Conservation (phyloP, 1,140 invertebrate species). For the Trachymyrmex septentrionalis region DNA sequence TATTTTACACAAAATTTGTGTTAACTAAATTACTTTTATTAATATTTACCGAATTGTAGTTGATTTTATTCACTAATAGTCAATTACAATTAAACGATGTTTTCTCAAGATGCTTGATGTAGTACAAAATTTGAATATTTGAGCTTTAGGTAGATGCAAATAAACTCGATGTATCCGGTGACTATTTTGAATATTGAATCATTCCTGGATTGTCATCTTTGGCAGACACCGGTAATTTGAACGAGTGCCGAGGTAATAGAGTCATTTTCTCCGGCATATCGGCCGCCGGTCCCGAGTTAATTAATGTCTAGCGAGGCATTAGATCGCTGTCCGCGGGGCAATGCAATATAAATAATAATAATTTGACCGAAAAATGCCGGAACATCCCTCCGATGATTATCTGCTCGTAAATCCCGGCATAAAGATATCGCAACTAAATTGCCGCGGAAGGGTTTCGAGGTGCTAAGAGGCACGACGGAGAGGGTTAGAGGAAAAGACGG, state of each 20-base stretch:
- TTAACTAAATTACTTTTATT: background rate
- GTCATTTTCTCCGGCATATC: constrained; percentile 81
- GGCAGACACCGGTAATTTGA: constrained; percentile 5
- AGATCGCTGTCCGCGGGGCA: constrained; percentile 72
- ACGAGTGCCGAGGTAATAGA: constrained; percentile 79
- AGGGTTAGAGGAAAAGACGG: constrained; percentile 24
- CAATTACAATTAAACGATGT: background rate
- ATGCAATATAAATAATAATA: constrained; percentile 86
- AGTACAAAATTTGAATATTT: background rate
- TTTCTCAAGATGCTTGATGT: background rate
- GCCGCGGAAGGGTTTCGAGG: constrained; percentile 71
- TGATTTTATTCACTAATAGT: background rate
- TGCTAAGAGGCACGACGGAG: background rate
- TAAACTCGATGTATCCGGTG: background rate
- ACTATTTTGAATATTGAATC: background rate
- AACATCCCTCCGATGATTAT: constrained; percentile 86
- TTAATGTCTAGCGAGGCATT: constrained; percentile 77
- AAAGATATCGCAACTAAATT: constrained; percentile 87
- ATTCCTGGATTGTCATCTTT: background rate
- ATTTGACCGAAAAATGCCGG: constrained; percentile 83
- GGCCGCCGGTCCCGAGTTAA: constrained; percentile 75
- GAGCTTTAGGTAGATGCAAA: background rate
- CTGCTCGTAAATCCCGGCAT: constrained; percentile 85
- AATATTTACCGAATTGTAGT: background rate
- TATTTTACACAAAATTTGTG: constrained; percentile 7